Conservation (phyloP, 2,888 invertebrate genomes). For the Drosophila austrosaltans region DNA sequence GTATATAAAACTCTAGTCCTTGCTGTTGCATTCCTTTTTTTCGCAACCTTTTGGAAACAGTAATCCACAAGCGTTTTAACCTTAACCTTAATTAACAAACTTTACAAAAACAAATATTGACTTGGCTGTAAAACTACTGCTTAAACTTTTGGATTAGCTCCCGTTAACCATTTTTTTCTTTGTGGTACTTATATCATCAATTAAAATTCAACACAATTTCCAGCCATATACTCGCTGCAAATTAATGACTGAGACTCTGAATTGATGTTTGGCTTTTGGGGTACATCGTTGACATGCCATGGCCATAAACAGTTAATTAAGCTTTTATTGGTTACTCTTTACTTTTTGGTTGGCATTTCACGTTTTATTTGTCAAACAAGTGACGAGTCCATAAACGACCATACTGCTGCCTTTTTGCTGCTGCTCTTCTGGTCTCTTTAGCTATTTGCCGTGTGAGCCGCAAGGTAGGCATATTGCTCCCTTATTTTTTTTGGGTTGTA, state of each 20-base stretch:
- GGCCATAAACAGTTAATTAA: slow-evolving; percentile 78
- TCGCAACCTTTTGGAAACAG: too few relatives aligned
- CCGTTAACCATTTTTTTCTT: neutral
- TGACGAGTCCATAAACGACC: slow-evolving; percentile 71
- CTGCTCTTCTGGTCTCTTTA: slow-evolving; percentile 8
- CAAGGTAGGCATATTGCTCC: slow-evolving; percentile 47
- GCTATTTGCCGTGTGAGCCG: slow-evolving; percentile 55
- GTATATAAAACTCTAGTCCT: too few relatives aligned
- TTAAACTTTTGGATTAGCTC: neutral
- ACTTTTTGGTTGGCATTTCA: slow-evolving; percentile 65
- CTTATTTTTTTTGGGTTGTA: neutral
- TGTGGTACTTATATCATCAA: neutral
- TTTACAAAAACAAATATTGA: slow-evolving; percentile 9
- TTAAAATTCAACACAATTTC: slow-evolving; percentile 11
- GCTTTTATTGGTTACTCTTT: slow-evolving; percentile 76
- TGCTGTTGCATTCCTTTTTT: too few relatives aligned
- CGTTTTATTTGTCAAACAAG: slow-evolving; percentile 77
- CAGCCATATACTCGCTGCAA: slow-evolving; percentile 19
- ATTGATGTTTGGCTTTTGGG: slow-evolving; percentile 24
- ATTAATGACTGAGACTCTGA: slow-evolving; percentile 61
- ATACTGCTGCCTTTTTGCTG: slow-evolving; percentile 22
- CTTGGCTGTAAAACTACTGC: neutral
- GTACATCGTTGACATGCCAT: slow-evolving; percentile 64
- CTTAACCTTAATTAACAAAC: neutral
- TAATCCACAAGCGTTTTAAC: too few relatives aligned